phyloP scores from a whole-genome alignment of 1,140 invertebrate species.

The Acyrthosiphon pisum region DNA sequence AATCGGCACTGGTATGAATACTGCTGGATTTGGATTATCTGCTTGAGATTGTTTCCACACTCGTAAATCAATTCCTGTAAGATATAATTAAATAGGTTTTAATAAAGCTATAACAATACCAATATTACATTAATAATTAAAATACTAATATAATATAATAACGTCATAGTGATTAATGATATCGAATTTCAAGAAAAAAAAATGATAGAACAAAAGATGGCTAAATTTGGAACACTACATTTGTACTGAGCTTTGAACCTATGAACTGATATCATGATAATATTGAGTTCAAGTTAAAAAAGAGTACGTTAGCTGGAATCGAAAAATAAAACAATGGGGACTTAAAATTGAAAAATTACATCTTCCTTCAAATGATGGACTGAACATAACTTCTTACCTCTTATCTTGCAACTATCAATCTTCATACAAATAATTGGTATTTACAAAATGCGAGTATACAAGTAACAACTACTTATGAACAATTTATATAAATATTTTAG shows the following conservation, averaged over 20 bases:
- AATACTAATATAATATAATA: too few relatives aligned
- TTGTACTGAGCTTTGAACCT: not conserved
- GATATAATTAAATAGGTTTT: slow-evolving; percentile 46
- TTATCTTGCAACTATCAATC: not conserved
- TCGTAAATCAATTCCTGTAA: slow-evolving; percentile 75
- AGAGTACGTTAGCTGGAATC: not conserved
- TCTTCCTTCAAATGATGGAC: too few relatives aligned
- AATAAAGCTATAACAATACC: not conserved
- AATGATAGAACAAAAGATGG: not conserved
- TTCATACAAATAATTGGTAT: not conserved
- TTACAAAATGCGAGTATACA: not conserved
- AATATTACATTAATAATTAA: not conserved
- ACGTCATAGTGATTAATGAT: too few relatives aligned
- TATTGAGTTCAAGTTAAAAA: not conserved
- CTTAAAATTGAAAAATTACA: not conserved
- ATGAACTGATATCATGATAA: not conserved
- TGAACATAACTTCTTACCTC: not conserved
- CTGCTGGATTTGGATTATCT: slow-evolving; percentile 89
- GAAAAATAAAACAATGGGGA: not conserved
- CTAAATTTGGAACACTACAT: not conserved
- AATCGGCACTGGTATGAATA: slow-evolving; percentile 90
- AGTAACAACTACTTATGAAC: not conserved
- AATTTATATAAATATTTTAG: not conserved
- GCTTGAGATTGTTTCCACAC: slow-evolving; percentile 90
- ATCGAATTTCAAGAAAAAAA: too few relatives aligned